Conservation (phyloP, 2,113 vertebrate genomes). For the Oryzias curvinotus region DNA sequence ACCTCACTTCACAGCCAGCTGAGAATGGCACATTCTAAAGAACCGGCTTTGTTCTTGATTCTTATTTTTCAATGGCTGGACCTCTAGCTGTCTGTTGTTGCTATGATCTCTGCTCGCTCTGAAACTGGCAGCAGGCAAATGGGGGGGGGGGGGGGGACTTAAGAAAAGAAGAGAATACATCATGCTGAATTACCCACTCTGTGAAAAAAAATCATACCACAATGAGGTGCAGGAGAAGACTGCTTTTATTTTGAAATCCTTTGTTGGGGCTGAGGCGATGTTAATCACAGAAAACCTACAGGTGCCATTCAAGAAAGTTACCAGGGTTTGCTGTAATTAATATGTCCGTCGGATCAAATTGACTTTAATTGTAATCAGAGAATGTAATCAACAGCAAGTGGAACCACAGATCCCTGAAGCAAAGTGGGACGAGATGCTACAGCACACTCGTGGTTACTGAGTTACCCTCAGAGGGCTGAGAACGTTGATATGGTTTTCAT, state of each 20-base stretch:
- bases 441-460: conserved; percentile 4
- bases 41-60: conserved; percentile 40
- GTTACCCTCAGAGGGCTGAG: neutral
- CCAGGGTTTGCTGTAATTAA: conserved; percentile 9
- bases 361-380: conserved; percentile 24
- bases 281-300: conserved; percentile 17
- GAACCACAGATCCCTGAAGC: neutral
- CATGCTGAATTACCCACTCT: conserved; percentile 34
- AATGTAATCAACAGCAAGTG: conserved; percentile 16
- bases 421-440: neutral
- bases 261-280: neutral
- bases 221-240: neutral
- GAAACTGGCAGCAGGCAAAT: conserved; percentile 36
- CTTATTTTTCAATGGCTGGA: conserved; percentile 32
- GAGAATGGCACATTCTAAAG: conserved; percentile 47
- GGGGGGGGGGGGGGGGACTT: neutral
- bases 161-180: conserved; percentile 28
- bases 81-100: conserved; percentile 55
- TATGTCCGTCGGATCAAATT: neutral
- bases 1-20: conserved; percentile 39
- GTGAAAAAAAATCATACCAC: conserved; percentile 36
- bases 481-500: no score
- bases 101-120: conserved; percentile 41
- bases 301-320: neutral
- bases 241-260: conserved; percentile 16